These are phyloP conservation scores for Neolamprologus brichardi DNA, from an alignment of 2,113 vertebrate genomes.

Conservation along the genomic window DNA sequence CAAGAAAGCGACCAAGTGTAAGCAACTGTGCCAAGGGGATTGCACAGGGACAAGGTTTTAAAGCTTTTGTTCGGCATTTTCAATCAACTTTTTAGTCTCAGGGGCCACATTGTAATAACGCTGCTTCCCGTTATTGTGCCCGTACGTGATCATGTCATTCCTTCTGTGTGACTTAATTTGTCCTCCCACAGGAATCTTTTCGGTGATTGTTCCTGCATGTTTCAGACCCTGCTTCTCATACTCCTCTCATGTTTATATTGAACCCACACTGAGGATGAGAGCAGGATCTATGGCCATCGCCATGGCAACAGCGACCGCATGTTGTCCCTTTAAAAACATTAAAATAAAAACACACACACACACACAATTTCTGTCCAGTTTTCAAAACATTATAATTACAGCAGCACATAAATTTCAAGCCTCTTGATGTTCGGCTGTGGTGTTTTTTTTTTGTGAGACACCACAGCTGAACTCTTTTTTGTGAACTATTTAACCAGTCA, in stretches of 20 bases:
- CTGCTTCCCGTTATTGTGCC: neutral
- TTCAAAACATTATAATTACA: neutral
- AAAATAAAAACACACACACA: neutral
- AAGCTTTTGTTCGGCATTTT: neutral
- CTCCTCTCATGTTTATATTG: neutral
- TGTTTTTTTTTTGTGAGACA: neutral
- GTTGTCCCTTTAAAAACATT: neutral
- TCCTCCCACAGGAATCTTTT: neutral
- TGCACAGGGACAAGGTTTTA: neutral
- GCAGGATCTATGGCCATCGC: conserved; percentile 12
- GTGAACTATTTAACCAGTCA: neutral
- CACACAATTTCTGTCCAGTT: neutral
- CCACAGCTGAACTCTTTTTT: neutral
- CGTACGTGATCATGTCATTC: neutral
- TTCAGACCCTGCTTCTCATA: neutral
- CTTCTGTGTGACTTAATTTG: neutral
- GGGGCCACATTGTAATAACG: neutral
- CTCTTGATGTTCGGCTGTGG: neutral
- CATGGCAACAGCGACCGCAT: conserved; percentile 22
- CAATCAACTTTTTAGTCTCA: neutral
- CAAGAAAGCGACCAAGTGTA: neutral
- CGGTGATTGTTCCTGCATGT: neutral
- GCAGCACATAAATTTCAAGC: neutral
- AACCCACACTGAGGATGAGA: neutral
- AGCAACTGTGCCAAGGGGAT: neutral